These are phyloP conservation scores for Mionectes olivaceus DNA, from an alignment of 2,797 vertebrate genomes.

Conservation along the genomic window DNA sequence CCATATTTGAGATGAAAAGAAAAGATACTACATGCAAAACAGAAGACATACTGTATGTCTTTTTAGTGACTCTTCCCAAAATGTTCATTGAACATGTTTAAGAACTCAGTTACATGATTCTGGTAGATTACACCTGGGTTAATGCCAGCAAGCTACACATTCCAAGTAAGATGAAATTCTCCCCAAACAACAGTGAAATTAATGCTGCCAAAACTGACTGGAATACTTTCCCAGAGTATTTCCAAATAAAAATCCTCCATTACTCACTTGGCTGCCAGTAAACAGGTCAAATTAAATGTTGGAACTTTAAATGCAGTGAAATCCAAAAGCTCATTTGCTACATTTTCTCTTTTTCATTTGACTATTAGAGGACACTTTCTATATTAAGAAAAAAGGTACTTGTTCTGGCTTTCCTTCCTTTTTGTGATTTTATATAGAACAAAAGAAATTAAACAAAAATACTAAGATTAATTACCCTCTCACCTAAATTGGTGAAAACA, in stretches of 20 bases:
- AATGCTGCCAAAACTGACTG: constrained; percentile 59
- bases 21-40: not conserved
- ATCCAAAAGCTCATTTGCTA: constrained; percentile 64
- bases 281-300: constrained; percentile 65
- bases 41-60: not conserved
- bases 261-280: constrained; percentile 66
- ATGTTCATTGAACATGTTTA: not conserved
- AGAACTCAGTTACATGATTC: constrained; percentile 13
- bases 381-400: not conserved
- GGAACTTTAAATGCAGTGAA: constrained; percentile 44
- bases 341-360: not conserved
- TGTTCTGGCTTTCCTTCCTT: not conserved
- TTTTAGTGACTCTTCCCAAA: constrained; percentile 18
- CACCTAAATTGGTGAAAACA: not conserved
- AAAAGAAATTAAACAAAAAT: not conserved
- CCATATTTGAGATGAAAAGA: not conserved
- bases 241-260: constrained; percentile 73
- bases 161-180: constrained; percentile 72
- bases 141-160: constrained; percentile 54
- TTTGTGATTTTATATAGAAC: not conserved
- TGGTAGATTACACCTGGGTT: constrained; percentile 56
- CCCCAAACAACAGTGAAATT: constrained; percentile 62
- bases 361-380: not conserved
- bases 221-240: constrained; percentile 70
- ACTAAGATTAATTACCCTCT: not conserved